Conservation (phyloP, 2,888 invertebrate genomes). For the Ellobium chinense region DNA sequence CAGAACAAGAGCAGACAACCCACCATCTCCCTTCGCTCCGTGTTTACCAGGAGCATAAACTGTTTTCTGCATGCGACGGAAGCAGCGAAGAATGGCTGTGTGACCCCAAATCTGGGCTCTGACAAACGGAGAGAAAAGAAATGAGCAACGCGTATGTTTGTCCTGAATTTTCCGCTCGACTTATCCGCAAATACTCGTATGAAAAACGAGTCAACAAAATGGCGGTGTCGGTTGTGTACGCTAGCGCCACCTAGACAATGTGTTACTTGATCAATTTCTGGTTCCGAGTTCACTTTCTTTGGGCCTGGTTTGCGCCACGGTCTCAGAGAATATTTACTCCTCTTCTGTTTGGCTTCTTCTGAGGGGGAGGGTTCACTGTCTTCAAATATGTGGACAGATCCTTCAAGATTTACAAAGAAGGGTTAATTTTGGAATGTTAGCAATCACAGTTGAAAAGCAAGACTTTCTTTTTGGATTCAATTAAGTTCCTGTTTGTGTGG, state of each 20-base stretch:
- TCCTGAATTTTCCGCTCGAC: conserved; percentile 50
- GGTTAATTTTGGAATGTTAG: conserved; percentile 31
- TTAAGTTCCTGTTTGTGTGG: background rate
- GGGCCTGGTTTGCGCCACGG: background rate
- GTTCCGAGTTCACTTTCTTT: background rate
- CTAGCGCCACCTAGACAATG: conserved; percentile 46
- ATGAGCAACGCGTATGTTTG: conserved; percentile 45
- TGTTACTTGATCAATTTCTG: conserved; percentile 29
- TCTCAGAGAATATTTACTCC: conserved; percentile 24
- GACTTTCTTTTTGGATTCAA: conserved; percentile 2
- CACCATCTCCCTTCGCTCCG: background rate
- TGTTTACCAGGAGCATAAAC: background rate
- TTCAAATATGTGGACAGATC: conserved; percentile 19
- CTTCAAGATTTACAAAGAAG: background rate
- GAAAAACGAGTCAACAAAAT: conserved; percentile 50
- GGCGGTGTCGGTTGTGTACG: conserved; percentile 36
- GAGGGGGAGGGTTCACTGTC: background rate
- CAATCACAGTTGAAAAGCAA: background rate
- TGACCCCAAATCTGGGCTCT: background rate
- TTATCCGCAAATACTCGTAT: conserved; percentile 51
- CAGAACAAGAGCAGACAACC: background rate
- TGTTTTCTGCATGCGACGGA: background rate
- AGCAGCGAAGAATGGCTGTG: background rate
- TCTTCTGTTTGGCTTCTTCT: background rate
- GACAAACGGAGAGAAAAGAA: conserved; percentile 26